phyloP scores from a whole-genome alignment of 2,113 vertebrate species.

The Asarcornis scutulata region DNA sequence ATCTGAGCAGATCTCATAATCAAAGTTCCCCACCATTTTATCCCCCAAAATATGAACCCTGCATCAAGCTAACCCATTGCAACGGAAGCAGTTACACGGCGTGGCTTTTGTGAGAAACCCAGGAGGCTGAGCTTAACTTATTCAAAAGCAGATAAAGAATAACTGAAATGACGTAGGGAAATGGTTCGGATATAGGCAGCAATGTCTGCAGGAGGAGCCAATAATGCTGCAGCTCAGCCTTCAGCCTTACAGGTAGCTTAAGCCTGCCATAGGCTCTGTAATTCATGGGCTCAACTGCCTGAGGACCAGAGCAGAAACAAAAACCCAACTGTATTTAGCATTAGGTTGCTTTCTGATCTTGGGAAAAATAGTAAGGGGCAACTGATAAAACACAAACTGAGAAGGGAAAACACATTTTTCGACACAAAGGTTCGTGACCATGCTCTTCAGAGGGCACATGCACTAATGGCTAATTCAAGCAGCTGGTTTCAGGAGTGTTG shows the following conservation, averaged over 20 bases:
- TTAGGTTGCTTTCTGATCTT: not conserved
- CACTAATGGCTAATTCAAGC: not conserved
- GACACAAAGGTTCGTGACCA: not conserved
- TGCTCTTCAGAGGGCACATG: not conserved
- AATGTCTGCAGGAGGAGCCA: conserved; percentile 52
- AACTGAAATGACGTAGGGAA: not conserved
- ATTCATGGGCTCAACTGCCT: not conserved
- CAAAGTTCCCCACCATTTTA: not conserved
- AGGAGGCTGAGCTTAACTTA: not conserved
- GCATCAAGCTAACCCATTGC: not conserved
- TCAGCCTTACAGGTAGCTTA: conserved; percentile 34
- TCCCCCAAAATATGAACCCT: not conserved
- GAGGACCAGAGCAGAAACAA: conserved; percentile 13
- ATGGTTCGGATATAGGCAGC: conserved; percentile 8
- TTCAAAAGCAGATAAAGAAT: conserved; percentile 19
- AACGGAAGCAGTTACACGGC: not conserved
- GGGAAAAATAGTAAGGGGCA: not conserved
- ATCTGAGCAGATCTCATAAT: not conserved
- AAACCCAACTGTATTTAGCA: not conserved
- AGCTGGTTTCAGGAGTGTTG: not conserved
- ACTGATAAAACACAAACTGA: not conserved
- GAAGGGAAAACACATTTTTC: conserved; percentile 16
- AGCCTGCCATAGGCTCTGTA: not conserved
- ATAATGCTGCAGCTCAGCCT: conserved; percentile 33
- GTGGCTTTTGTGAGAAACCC: not conserved